A percentile compares a stretch with the other conserved stretches of the same genome.
These are phyloP conservation scores for Tyrophagus putrescentiae DNA, from an alignment of 1,140 invertebrate genomes.

Conservation along the genomic window DNA sequence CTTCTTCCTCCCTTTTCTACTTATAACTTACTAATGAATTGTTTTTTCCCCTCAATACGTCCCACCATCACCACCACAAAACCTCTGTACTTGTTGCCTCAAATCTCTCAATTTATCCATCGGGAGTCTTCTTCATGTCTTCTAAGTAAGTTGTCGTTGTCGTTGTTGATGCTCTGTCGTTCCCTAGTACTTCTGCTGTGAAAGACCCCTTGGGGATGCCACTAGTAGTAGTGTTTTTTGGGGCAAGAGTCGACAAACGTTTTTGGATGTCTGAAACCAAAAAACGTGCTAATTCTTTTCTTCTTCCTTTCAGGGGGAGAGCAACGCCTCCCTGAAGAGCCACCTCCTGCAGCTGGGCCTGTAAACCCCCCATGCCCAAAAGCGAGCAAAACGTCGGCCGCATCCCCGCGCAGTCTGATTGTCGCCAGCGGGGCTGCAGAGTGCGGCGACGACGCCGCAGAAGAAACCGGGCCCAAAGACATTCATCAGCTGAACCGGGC, in stretches of 20 bases:
- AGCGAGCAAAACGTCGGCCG: not conserved
- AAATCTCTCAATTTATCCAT: not conserved
- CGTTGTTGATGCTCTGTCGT: not conserved
- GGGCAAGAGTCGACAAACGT: too few relatives aligned
- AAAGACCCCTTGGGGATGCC: too few relatives aligned
- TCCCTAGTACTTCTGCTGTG: too few relatives aligned
- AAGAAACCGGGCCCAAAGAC: not conserved
- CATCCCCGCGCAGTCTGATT: not conserved
- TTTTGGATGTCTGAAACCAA: too few relatives aligned
- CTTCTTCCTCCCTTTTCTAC: not conserved
- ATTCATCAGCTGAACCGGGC: slow-evolving; percentile 5
- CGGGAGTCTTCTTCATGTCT: slow-evolving; percentile 1
- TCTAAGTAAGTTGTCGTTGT: slow-evolving; percentile 11
- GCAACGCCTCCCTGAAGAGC: not conserved
- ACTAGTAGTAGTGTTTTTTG: too few relatives aligned
- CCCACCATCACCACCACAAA: not conserved
- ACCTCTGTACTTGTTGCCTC: slow-evolving; percentile 5
- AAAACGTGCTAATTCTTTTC: not conserved
- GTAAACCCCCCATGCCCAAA: not conserved
- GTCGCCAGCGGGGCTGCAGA: not conserved
- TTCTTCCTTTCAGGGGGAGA: not conserved
- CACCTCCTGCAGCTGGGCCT: slow-evolving; percentile 1
- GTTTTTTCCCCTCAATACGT: not conserved
- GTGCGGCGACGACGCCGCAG: not conserved
- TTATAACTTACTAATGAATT: not conserved